Evolutionary conservation across 2,113 vertebrate genomes (phyloP).

Genomic region (Peromyscus leucopus): DNA sequence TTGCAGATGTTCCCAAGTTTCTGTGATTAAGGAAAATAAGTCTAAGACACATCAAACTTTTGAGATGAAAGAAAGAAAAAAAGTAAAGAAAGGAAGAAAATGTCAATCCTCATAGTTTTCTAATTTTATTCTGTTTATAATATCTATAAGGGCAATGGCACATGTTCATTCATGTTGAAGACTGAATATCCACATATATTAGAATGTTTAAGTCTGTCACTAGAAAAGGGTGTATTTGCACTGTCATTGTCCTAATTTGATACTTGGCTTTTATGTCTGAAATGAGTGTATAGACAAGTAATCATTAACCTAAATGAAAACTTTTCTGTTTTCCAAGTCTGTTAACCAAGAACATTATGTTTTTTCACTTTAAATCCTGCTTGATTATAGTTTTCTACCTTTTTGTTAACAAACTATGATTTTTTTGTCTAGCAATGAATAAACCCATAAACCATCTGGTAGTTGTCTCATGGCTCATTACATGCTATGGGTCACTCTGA

Average conservation of each 20-base stretch:
- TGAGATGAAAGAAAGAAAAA: not conserved
- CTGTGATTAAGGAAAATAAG: not conserved
- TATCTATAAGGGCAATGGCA: conserved; percentile 31
- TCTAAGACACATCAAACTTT: not conserved
- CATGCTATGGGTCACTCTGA: conserved; percentile 28
- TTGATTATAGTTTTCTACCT: conserved; percentile 52
- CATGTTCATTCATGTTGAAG: conserved; percentile 18
- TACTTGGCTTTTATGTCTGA: not conserved
- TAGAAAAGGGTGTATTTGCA: conserved; percentile 60
- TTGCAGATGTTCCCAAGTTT: not conserved
- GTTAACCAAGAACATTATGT: conserved; percentile 30
- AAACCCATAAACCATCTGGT: conserved; percentile 66
- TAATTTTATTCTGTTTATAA: not conserved
- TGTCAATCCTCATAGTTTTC: not conserved
- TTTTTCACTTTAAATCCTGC: conserved; percentile 63
- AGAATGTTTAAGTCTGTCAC: not conserved
- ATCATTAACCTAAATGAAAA: conserved; percentile 62
- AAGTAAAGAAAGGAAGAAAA: not conserved
- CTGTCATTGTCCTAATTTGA: conserved; percentile 13
- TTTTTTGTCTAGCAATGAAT: conserved; percentile 62
- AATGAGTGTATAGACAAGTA: conserved; percentile 58
- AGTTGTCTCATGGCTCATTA: conserved; percentile 68
- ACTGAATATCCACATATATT: conserved; percentile 23
- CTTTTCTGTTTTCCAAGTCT: conserved; percentile 47
- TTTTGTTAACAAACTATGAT: conserved; percentile 63